Percentiles rank a stretch among this genome's conserved stretches.
phyloP scores from a whole-genome alignment of 2,113 vertebrate genomes.

The Pseudorasbora parva region DNA sequence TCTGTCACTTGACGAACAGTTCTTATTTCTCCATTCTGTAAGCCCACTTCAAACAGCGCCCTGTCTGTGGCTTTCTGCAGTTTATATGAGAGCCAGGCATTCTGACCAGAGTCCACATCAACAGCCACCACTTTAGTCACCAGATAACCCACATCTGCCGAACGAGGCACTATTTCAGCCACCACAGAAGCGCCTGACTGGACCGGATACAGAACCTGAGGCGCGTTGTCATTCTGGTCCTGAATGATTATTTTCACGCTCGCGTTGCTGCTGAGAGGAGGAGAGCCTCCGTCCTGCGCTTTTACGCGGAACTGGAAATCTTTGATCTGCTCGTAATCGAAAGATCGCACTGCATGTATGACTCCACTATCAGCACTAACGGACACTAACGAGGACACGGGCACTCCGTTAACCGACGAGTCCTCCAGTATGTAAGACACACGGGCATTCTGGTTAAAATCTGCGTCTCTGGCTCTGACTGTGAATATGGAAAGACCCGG shows the following conservation, averaged over 20 bases:
- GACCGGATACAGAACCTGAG: no score
- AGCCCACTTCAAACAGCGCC: slow-evolving; percentile 52
- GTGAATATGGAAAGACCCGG: slow-evolving; percentile 51
- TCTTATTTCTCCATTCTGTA: slow-evolving; percentile 60
- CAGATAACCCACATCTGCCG: no score
- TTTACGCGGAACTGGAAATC: slow-evolving; percentile 64
- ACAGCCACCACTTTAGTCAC: no score
- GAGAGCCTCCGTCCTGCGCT: slow-evolving; percentile 72
- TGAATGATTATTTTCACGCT: slow-evolving; percentile 49
- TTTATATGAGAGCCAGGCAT: slow-evolving; percentile 62
- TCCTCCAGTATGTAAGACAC: slow-evolving; percentile 50
- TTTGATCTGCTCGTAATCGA: slow-evolving; percentile 70
- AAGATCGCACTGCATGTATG: slow-evolving; percentile 45
- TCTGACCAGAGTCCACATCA: no score
- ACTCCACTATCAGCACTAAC: slow-evolving; percentile 51
- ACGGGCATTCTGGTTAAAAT: slow-evolving; percentile 46
- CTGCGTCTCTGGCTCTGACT: slow-evolving; percentile 53
- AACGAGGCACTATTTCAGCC: no score
- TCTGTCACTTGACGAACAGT: slow-evolving; percentile 49
- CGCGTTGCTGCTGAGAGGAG: slow-evolving; percentile 66
- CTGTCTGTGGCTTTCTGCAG: slow-evolving; percentile 59
- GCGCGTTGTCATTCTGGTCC: no score
- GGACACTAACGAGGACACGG: slow-evolving; percentile 51
- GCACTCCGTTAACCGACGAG: slow-evolving; percentile 19
- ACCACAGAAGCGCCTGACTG: no score